Conservation (phyloP, 2,888 invertebrate genomes). For the Athalia cordata region DNA sequence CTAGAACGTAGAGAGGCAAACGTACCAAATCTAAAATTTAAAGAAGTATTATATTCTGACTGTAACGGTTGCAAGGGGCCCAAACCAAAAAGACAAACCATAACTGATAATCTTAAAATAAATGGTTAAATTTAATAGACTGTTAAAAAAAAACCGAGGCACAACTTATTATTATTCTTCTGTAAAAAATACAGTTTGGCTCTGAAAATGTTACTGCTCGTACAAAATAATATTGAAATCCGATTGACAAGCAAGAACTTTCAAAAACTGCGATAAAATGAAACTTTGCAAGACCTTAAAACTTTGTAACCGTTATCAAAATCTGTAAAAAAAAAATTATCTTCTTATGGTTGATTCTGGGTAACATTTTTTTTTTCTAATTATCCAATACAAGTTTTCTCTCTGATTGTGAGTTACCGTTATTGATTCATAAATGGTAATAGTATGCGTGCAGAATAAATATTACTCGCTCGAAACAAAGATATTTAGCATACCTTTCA, state of each 20-base stretch:
- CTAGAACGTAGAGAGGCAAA: constrained; percentile 63
- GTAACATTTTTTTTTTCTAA: constrained; percentile 36
- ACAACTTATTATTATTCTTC: constrained; percentile 26
- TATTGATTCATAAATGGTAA: constrained; percentile 32
- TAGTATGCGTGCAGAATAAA: constrained; percentile 35
- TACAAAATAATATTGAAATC: constrained; percentile 12
- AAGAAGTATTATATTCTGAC: constrained; percentile 49
- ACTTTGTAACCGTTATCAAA: not conserved
- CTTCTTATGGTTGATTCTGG: constrained; percentile 8
- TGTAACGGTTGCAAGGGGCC: constrained; percentile 41
- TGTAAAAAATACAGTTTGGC: constrained; percentile 29
- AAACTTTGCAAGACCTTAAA: not conserved
- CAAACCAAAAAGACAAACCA: constrained; percentile 39
- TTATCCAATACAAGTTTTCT: constrained; percentile 28
- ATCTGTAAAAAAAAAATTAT: constrained; percentile 16
- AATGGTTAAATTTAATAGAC: constrained; percentile 27
- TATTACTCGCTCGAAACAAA: constrained; percentile 29
- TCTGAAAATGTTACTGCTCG: constrained; percentile 33
- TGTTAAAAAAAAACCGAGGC: constrained; percentile 31
- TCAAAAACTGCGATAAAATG: not conserved
- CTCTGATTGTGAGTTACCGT: constrained; percentile 17
- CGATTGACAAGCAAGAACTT: not conserved
- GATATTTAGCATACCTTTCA: not conserved
- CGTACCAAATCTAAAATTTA: constrained; percentile 59
- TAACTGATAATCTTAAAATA: constrained; percentile 34